Conservation (phyloP, 2,888 invertebrate species). For the Synergus laeviventris region DNA sequence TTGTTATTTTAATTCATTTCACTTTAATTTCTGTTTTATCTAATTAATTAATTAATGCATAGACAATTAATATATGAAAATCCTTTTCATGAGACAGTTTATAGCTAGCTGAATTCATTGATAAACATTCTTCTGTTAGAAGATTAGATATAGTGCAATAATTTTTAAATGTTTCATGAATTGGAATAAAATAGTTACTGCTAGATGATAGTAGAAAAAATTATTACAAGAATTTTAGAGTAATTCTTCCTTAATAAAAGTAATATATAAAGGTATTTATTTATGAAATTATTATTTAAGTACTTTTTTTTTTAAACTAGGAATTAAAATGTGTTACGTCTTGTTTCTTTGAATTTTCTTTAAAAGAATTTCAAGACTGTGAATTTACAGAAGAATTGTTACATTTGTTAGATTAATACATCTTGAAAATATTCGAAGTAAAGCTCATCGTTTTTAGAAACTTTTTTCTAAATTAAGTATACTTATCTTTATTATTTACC, state of each 20-base stretch:
- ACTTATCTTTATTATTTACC: background rate
- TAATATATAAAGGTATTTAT: background rate
- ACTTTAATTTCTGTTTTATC: background rate
- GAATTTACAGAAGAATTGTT: background rate
- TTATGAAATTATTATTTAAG: conserved; percentile 10
- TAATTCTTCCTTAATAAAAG: too few relatives aligned
- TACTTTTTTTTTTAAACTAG: background rate
- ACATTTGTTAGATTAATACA: background rate
- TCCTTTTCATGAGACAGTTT: background rate
- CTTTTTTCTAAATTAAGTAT: conserved; percentile 24
- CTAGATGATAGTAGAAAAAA: background rate
- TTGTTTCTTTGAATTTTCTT: background rate
- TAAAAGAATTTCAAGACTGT: background rate
- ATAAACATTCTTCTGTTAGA: background rate
- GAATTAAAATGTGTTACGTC: background rate
- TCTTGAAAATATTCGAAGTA: background rate
- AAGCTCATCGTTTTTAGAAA: conserved; percentile 10
- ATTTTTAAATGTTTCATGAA: conserved; percentile 18
- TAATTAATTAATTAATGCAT: conserved; percentile 1
- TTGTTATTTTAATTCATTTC: background rate
- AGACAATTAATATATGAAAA: background rate
- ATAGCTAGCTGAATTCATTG: conserved; percentile 18
- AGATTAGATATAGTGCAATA: background rate
- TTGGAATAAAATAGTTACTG: background rate
- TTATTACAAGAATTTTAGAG: too few relatives aligned